These are phyloP conservation scores for Tauraco hartlaubi DNA, from an alignment of 2,797 vertebrate species.

Conservation along the genomic window DNA sequence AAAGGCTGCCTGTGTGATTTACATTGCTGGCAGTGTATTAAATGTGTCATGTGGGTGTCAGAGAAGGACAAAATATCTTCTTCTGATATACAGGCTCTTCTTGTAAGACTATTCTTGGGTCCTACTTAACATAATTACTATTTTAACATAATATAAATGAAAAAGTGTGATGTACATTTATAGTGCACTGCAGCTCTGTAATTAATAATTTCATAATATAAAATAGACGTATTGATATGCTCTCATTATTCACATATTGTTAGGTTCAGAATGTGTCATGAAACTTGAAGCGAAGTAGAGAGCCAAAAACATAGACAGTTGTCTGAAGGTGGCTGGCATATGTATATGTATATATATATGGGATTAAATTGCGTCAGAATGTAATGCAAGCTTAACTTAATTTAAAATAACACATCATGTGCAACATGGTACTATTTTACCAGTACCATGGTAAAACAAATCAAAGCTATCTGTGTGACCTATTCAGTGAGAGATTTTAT, in stretches of 20 bases:
- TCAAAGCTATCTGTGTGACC: fast-evolving
- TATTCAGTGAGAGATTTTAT: not conserved
- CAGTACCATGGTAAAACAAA: not conserved
- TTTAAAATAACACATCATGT: not conserved
- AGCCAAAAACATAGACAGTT: not conserved
- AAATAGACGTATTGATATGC: not conserved
- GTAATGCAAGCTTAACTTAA: not conserved
- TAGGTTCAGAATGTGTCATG: not conserved
- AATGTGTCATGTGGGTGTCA: not conserved
- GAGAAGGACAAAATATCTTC: constrained; percentile 20
- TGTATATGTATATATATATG: not conserved
- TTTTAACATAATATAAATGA: not conserved
- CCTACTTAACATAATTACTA: not conserved
- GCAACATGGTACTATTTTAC: not conserved
- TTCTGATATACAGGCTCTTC: not conserved
- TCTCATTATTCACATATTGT: not conserved
- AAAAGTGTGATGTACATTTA: not conserved
- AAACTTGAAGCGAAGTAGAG: not conserved
- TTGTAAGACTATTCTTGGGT: not conserved
- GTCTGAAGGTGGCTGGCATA: not conserved
- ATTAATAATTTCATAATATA: not conserved
- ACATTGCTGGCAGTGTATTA: not conserved
- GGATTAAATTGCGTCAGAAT: not conserved
- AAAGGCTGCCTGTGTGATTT: constrained; percentile 30
- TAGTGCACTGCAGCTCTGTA: not conserved